phyloP scores from a whole-genome alignment of 2,113 vertebrate genomes.

The Procapra przewalskii region DNA sequence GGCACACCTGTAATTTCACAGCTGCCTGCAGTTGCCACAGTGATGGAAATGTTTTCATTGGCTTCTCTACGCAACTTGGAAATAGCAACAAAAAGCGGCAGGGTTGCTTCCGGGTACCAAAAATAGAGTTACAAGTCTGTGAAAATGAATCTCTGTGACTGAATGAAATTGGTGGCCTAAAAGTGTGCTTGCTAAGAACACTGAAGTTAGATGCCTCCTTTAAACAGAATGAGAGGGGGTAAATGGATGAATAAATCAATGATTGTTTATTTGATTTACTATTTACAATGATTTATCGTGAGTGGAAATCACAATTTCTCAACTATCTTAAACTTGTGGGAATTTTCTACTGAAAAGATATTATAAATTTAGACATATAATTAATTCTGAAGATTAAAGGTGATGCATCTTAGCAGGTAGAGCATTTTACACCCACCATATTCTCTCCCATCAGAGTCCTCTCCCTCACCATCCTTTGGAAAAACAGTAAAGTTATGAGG shows the following conservation, averaged over 20 bases:
- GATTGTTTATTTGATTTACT: background rate
- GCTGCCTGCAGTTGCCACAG: background rate
- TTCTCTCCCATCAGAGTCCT: background rate
- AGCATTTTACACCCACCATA: background rate
- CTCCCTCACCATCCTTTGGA: background rate
- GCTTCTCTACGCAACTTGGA: background rate
- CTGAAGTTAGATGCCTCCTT: background rate
- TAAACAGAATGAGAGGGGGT: background rate
- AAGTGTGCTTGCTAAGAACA: background rate
- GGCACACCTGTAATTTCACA: slow-evolving; percentile 37
- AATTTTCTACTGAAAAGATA: background rate
- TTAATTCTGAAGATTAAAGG: background rate
- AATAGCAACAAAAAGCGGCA: slow-evolving; percentile 23
- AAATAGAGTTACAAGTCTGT: slow-evolving; percentile 26
- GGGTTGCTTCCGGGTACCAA: background rate
- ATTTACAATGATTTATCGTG: background rate
- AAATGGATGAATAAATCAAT: background rate
- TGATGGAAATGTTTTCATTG: background rate
- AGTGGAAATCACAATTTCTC: background rate
- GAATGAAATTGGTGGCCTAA: slow-evolving; percentile 24
- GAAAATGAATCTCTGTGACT: slow-evolving; percentile 34
- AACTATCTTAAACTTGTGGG: background rate
- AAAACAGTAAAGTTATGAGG: background rate
- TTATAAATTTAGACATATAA: background rate
- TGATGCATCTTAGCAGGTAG: background rate